Evolutionary conservation across 2,797 vertebrate genomes (phyloP).

Genomic region (Orestias chungarensis): DNA sequence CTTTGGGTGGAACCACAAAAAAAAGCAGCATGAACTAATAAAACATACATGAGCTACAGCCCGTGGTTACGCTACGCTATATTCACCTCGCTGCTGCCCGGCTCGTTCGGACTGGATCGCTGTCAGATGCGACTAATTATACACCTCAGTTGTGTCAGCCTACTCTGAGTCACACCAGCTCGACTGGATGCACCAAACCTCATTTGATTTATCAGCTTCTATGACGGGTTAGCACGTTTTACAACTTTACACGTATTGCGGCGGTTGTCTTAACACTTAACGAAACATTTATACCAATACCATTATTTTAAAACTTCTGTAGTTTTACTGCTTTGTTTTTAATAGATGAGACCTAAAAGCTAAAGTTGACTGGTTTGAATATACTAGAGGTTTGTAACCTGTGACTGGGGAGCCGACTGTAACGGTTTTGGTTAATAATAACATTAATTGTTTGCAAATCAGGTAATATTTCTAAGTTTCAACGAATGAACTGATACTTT

Average conservation of each 20-base stretch:
- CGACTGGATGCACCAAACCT: neutral
- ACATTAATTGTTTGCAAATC: too few relatives aligned
- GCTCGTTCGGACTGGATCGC: neutral
- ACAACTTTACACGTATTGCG: neutral
- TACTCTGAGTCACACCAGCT: neutral
- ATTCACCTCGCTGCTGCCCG: neutral
- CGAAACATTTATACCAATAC: neutral
- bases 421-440: too few relatives aligned
- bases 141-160: slow-evolving; percentile 3
- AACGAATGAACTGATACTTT: too few relatives aligned
- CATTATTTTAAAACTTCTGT: neutral
- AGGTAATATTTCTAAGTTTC: too few relatives aligned
- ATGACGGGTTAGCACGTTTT: neutral
- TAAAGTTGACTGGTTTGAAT: neutral
- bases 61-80: neutral
- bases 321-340: neutral
- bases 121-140: neutral
- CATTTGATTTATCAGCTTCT: neutral
- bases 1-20: neutral
- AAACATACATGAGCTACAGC: slow-evolving; percentile 8
- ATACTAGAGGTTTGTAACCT: too few relatives aligned
- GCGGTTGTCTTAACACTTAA: neutral
- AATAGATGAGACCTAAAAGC: neutral
- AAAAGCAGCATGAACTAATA: neutral
- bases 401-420: too few relatives aligned